Base-by-base conservation (phyloP, 2,113 vertebrate species). In the Anarrhichthys ocellatus region DNA sequence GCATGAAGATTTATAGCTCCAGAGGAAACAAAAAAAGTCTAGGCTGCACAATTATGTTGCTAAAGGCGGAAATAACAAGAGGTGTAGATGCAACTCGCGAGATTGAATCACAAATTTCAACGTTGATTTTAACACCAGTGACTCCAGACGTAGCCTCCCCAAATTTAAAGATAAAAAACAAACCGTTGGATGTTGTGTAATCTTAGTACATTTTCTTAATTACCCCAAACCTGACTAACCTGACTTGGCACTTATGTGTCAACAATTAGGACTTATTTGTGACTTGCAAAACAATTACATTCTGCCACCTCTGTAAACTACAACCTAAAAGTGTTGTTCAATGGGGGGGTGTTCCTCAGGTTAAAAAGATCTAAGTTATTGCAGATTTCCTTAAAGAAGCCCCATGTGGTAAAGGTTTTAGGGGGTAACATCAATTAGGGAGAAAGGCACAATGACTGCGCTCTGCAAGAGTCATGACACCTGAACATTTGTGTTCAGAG, bases 1-100 rank as follows among this genome's bases (percentile, higher is more conserved):
- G 7, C 93, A 88, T 20, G 89, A 83, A 0, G 94, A 94, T 38
- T 80, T 94, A 10, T 94, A 92, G 4, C 11, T 17, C 0, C 36
- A 5, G 2, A 4, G 8, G 14, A 32, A 22, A 48, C 2, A 38
- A 14, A 52, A 36, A 36, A 50, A 4, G 36, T 34, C 24, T 6
- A 8, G 10, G 50, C 36, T 70, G 18, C 17, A 78, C 54, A n/a
- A 10, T 18, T 14, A 1, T 8, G 17, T 62, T 0, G 32, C 15
- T 71, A 14, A 54, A 78, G 22, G 14, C 34, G 22, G 17, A 81
- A 82, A 56, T 14, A 7, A 4, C 10, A 18, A 62, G 58, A 76
- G 11, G 0, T 24, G 61, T 40, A 44, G 64, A 64, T 17, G 11
- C 11, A 0, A 52, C 22, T 62, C 24, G 6, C 4, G 13, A 34